Conservation (phyloP, 1,140 invertebrate species). For the Tribolium madens region DNA sequence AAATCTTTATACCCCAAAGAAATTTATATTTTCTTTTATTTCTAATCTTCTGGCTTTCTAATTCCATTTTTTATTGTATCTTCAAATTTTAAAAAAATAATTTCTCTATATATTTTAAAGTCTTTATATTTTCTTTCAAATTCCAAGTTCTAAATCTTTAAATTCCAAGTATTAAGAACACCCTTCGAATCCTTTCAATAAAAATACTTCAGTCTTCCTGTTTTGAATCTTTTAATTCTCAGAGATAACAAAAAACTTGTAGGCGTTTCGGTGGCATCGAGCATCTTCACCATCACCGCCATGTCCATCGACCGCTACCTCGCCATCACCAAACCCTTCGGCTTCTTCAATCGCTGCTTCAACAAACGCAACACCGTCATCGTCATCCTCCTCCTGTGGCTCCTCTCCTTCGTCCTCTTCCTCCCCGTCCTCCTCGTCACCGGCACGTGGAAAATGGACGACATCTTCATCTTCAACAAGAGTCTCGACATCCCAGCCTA, state of each 20-base stretch:
- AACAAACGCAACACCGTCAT: constrained; percentile 75
- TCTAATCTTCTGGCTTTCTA: no score
- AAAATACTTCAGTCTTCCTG: no score
- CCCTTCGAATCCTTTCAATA: no score
- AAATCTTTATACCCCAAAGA: no score
- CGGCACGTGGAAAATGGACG: constrained; percentile 27
- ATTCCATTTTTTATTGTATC: no score
- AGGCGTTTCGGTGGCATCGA: constrained; percentile 82
- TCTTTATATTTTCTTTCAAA: no score
- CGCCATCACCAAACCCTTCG: constrained; percentile 80
- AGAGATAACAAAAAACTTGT: constrained; percentile 53
- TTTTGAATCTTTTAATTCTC: no score
- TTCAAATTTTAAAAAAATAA: no score
- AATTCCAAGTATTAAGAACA: no score
- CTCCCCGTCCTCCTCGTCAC: constrained; percentile 70
- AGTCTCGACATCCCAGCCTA: constrained; percentile 23
- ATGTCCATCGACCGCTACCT: constrained; percentile 83
- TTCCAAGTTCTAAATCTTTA: no score
- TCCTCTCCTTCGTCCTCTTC: constrained; percentile 75
- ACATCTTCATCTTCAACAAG: constrained; percentile 11
- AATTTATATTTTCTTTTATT: no score
- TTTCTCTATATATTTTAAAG: no score
- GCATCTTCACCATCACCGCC: constrained; percentile 82
- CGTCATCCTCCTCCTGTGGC: constrained; percentile 75
- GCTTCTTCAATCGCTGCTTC: constrained; percentile 72